Percentiles rank a stretch among this genome's conserved stretches.
These are phyloP conservation scores for Xanthostigma xanthostigma DNA, from an alignment of 2,888 invertebrate genomes.

Conservation along the genomic window DNA sequence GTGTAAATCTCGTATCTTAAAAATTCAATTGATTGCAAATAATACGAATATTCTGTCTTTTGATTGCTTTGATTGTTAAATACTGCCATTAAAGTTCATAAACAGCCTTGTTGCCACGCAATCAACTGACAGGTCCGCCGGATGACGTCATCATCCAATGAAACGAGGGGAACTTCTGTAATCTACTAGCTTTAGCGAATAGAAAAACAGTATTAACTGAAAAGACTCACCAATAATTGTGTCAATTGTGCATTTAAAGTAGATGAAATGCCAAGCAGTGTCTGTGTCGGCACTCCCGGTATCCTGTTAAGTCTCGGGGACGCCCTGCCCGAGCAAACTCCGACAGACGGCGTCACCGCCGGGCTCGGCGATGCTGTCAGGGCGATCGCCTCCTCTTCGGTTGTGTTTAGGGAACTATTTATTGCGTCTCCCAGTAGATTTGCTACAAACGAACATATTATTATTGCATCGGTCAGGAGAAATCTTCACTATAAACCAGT, in stretches of 20 bases:
- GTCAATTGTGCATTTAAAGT: conserved; percentile 50
- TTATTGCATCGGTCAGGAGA: neutral
- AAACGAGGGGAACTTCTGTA: no score
- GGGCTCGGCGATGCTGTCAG: conserved; percentile 29
- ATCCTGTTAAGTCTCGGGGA: conserved; percentile 28
- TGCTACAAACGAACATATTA: conserved; percentile 23
- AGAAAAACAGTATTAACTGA: neutral
- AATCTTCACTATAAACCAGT: neutral
- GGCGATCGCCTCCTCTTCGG: conserved; percentile 38
- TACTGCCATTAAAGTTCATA: no score
- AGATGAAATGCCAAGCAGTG: conserved; percentile 45
- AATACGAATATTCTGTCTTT: no score
- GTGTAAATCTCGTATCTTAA: no score
- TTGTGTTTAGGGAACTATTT: conserved; percentile 38
- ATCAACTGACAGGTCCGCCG: no score
- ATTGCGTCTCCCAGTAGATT: conserved; percentile 37
- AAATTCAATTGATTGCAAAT: no score
- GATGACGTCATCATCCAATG: no score
- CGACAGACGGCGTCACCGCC: conserved; percentile 17
- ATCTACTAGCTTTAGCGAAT: no score
- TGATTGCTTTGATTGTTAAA: no score
- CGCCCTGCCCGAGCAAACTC: conserved; percentile 27
- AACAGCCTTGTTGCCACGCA: no score
- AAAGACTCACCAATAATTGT: conserved; percentile 44
- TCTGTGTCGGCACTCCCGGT: conserved; percentile 43